phyloP scores from a whole-genome alignment of 2,797 vertebrate species.

The Oreochromis mossambicus region DNA sequence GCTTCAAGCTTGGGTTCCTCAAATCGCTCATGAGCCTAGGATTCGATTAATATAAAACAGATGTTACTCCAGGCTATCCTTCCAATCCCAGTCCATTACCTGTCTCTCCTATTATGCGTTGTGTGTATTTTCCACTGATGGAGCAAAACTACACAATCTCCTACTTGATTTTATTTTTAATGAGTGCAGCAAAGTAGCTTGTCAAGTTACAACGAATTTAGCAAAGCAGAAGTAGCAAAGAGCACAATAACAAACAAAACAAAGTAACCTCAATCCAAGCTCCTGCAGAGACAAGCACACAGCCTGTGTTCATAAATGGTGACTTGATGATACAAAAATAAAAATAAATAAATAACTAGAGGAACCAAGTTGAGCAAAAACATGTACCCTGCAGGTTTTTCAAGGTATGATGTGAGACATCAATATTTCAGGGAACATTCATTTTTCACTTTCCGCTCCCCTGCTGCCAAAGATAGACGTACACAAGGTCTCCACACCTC shows the following conservation, averaged over 20 bases:
- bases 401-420: conserved; percentile 17
- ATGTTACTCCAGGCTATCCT: not conserved
- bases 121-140: not conserved
- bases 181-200: not conserved
- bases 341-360: not conserved
- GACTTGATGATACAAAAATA: not conserved
- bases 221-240: not conserved
- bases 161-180: not conserved
- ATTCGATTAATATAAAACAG: not conserved
- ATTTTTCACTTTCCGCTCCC: conserved; percentile 34
- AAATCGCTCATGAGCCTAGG: conserved; percentile 87
- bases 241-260: not conserved
- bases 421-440: conserved; percentile 53
- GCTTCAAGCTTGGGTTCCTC: conserved; percentile 93
- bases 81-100: not conserved
- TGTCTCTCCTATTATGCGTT: not conserved
- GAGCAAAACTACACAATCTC: not conserved
- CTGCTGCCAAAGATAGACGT: not conserved
- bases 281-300: not conserved
- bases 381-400: conserved; percentile 13
- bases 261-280: not conserved
- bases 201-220: not conserved
- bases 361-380: conserved; percentile 26
- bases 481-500: not conserved
- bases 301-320: conserved; percentile 10